A percentile compares a stretch with the other conserved stretches of the same genome.
Evolutionary conservation across 2,888 invertebrate species (phyloP).

Genomic region (Rhorus exstirpatorius): DNA sequence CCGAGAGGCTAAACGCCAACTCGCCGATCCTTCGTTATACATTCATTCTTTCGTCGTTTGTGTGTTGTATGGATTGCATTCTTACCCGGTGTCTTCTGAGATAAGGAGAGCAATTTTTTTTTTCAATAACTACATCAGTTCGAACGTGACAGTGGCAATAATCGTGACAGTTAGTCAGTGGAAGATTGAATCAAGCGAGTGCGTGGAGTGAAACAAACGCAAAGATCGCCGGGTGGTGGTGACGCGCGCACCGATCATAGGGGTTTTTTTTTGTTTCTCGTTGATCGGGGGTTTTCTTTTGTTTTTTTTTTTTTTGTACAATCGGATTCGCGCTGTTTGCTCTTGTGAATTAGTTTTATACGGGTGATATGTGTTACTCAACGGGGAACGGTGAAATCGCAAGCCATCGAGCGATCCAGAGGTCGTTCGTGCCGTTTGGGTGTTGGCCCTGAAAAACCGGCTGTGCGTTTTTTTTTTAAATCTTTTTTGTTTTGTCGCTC

Average conservation of each 20-base stretch:
- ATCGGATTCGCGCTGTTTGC: not conserved
- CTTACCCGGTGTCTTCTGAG: not conserved
- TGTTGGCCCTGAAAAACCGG: constrained; percentile 71
- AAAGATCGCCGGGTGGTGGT: not conserved
- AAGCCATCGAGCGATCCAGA: constrained; percentile 59
- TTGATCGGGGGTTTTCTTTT: not conserved
- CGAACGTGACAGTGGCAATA: constrained; percentile 25
- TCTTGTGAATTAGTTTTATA: constrained; percentile 5
- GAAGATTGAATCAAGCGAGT: constrained; percentile 1
- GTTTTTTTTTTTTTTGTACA: not conserved
- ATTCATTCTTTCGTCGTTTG: not conserved
- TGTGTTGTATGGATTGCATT: not conserved
- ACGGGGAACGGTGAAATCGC: constrained; percentile 50
- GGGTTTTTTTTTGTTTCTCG: not conserved
- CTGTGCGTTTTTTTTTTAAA: constrained; percentile 47
- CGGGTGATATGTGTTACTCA: constrained; percentile 43
- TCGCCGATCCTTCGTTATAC: constrained; percentile 10
- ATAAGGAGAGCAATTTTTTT: not conserved
- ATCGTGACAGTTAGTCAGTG: not conserved
- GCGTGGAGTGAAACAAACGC: not conserved
- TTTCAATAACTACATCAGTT: not conserved
- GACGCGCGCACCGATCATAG: constrained; percentile 14
- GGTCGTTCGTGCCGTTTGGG: constrained; percentile 66
- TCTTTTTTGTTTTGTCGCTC: not conserved
- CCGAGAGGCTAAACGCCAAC: constrained; percentile 69